phyloP scores from a whole-genome alignment of 2,797 vertebrate genomes.

The Gephyroberyx darwinii region DNA sequence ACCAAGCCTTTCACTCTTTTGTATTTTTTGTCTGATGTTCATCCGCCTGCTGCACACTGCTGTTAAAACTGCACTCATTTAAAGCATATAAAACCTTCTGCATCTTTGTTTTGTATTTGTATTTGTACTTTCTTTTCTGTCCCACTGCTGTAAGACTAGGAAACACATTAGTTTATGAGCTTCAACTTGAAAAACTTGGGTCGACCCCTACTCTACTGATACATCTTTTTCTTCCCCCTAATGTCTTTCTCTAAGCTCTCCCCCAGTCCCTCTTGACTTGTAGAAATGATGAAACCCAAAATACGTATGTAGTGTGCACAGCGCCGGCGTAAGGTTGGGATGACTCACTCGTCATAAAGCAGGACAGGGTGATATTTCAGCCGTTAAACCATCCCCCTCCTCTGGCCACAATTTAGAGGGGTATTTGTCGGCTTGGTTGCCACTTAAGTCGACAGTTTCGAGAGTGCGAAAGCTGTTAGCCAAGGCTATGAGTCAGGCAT shows the following conservation, averaged over 20 bases:
- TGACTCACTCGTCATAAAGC: conserved; percentile 61
- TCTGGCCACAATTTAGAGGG: conserved; percentile 14
- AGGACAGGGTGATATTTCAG: conserved; percentile 36
- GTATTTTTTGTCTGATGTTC: neutral
- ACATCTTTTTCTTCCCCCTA: conserved; percentile 16
- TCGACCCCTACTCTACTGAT: conserved; percentile 13
- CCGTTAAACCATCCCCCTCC: conserved; percentile 25
- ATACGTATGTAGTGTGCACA: conserved; percentile 28
- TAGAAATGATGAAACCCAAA: conserved; percentile 20
- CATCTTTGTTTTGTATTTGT: neutral
- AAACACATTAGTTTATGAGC: neutral
- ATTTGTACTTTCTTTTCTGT: neutral
- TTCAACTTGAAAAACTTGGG: conserved; percentile 3
- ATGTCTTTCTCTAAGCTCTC: conserved; percentile 3
- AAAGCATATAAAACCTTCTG: neutral
- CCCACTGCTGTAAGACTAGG: neutral
- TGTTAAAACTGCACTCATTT: neutral
- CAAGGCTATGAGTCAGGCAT: conserved; percentile 61
- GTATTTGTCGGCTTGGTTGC: conserved; percentile 48
- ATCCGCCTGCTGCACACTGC: neutral
- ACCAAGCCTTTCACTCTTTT: neutral
- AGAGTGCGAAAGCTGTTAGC: conserved; percentile 58
- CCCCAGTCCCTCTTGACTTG: conserved; percentile 12
- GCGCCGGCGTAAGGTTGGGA: conserved; percentile 28
- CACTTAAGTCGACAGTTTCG: conserved; percentile 10